Evolutionary conservation across 2,113 vertebrate genomes (phyloP), one percentile per base, ranked within the genome.

Genomic region (Stigmatopora nigra): DNA sequence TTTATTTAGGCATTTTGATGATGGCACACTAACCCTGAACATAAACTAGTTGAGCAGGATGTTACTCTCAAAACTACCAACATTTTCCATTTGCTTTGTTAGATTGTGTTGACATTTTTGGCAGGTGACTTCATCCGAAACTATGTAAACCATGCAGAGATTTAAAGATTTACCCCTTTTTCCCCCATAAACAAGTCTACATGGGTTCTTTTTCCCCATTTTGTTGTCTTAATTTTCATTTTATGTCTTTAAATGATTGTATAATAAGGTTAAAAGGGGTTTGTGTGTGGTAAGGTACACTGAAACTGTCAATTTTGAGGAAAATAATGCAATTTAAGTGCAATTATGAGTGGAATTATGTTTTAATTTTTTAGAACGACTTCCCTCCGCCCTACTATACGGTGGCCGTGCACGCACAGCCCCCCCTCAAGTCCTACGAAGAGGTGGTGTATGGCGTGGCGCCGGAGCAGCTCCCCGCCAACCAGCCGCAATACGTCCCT

Each of bases 331-430:
- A 41, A 8, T 41, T 41, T 41, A 41, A 41, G 38, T 41, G 38
- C 38, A 10, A 4, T 7, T 41, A 41, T 8, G 6, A 8, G 38
- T 41, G 7, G 38, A 41, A 41, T 8, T 41, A 41, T 41, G 58
- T 14, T 22, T 19, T 35, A 1, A 1, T 31, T 31, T 25, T 13
- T 15, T 64, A 89, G 89, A 78, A 79, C 5, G 72, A 86, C 0
- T 60, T 61, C 44, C 85, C 87, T 67, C 86, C 87, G 57, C 88
- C 88, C 22, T 89, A 84, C 78, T 85, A 81, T 70, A 70, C 79
- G 9, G 56, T 81, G 55, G 63, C 58, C 2, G 25, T 78, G 41
- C 71, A 82, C 38, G 56, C 75, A 4, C 75, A 73, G 72, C 84
- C 78, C 1, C 76, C 87, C 20, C 76, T 73, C 62, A 75, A 52